Percentiles rank a stretch among this genome's conserved stretches.
Conservation (phyloP, 1,140 invertebrate species). For the Apis laboriosa region DNA sequence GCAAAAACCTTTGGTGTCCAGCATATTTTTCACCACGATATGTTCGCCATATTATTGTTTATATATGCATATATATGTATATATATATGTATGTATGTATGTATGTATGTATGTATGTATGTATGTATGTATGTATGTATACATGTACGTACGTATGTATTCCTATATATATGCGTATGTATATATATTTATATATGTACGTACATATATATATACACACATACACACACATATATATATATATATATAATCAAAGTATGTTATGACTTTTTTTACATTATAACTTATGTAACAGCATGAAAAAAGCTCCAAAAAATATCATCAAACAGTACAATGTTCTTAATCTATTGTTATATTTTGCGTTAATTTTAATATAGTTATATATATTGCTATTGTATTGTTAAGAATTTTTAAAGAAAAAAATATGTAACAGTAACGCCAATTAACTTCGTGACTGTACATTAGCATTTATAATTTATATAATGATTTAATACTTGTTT, state of each 20-base stretch:
- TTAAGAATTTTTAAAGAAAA: conserved; percentile 33
- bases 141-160: neutral
- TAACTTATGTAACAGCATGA: conserved; percentile 15
- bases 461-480: conserved; percentile 54
- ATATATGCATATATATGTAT: conserved; percentile 22
- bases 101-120: neutral
- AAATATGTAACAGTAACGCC: conserved; percentile 29
- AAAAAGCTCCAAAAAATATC: conserved; percentile 9
- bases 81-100: neutral
- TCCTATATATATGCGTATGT: neutral
- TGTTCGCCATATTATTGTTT: conserved; percentile 57
- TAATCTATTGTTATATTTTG: conserved; percentile 53
- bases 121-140: conserved; percentile 25
- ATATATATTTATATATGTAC: conserved; percentile 17
- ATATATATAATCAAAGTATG: conserved; percentile 60
- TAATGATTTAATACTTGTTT: neutral
- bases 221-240: neutral
- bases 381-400: conserved; percentile 34
- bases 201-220: neutral
- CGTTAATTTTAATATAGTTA: conserved; percentile 56
- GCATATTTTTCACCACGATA: conserved; percentile 53
- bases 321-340: conserved; percentile 57
- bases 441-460: conserved; percentile 38
- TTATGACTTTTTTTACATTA: conserved; percentile 31
- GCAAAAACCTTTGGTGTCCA: conserved; percentile 60